Conservation (phyloP, 2,113 vertebrate species). For the Eurypyga helias region DNA sequence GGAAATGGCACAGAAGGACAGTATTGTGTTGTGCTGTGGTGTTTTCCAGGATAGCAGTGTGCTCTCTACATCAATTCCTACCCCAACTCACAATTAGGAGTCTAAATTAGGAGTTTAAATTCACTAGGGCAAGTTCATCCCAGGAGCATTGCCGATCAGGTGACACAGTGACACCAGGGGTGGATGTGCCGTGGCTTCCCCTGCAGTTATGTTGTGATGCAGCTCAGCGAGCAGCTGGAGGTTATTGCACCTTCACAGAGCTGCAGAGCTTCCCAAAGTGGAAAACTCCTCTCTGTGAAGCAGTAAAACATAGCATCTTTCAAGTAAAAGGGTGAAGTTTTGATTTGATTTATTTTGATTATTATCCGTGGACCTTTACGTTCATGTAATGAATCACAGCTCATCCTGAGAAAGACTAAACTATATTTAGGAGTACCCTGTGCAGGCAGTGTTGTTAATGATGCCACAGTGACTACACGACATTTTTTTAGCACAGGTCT, state of each 20-base stretch:
- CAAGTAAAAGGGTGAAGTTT: not conserved
- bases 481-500: not conserved
- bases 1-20: not conserved
- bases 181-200: not conserved
- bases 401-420: not conserved
- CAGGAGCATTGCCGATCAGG: not conserved
- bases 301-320: not conserved
- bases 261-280: not conserved
- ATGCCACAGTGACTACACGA: not conserved
- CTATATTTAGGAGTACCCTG: not conserved
- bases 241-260: not conserved
- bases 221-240: not conserved
- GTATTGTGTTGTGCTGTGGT: not conserved
- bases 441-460: not conserved
- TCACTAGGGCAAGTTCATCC: not conserved
- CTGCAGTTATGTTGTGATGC: rapidly evolving
- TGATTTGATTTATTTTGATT: not conserved
- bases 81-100: not conserved
- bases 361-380: rapidly evolving
- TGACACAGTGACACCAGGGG: not conserved
- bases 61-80: not conserved
- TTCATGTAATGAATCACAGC: not conserved
- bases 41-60: not conserved
- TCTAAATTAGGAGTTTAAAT: not conserved
- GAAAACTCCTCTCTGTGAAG: not conserved